Conservation (phyloP, 2,113 vertebrate genomes). For the Pelecanus crispus region DNA sequence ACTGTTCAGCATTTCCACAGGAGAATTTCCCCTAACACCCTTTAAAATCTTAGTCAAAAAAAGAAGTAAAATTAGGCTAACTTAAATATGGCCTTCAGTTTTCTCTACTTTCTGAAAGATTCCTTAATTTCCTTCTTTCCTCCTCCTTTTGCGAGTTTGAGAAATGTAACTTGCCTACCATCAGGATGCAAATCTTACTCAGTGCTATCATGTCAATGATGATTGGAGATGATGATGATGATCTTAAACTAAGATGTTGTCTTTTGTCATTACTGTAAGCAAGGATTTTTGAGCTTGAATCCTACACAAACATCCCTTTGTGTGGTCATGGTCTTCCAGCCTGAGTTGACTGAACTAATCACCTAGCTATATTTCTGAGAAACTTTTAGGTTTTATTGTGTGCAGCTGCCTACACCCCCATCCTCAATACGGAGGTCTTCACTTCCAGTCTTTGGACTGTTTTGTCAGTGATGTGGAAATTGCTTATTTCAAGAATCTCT, state of each 20-base stretch:
- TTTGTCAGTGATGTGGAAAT: not conserved
- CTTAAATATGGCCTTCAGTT: not conserved
- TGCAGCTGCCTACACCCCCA: not conserved
- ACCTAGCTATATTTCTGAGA: not conserved
- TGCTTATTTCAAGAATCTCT: not conserved
- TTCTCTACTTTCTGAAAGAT: not conserved
- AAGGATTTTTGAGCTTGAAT: not conserved
- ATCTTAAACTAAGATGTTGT: not conserved
- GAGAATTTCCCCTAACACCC: not conserved
- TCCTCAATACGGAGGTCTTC: not conserved
- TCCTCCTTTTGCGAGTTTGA: not conserved
- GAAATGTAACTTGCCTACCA: not conserved
- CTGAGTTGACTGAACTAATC: constrained; percentile 10
- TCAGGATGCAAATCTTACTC: not conserved
- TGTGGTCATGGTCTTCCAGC: constrained; percentile 30
- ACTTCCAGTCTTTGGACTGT: not conserved
- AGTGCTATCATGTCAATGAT: not conserved
- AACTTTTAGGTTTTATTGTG: not conserved
- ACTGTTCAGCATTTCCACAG: not conserved
- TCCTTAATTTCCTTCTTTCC: not conserved
- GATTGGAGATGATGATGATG: too few species aligned
- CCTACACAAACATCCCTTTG: not conserved
- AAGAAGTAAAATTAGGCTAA: not conserved
- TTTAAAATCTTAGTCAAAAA: not conserved
- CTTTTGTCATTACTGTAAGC: constrained; percentile 8